Conservation (phyloP, 1,140 invertebrate genomes). For the Littorina saxatilis region DNA sequence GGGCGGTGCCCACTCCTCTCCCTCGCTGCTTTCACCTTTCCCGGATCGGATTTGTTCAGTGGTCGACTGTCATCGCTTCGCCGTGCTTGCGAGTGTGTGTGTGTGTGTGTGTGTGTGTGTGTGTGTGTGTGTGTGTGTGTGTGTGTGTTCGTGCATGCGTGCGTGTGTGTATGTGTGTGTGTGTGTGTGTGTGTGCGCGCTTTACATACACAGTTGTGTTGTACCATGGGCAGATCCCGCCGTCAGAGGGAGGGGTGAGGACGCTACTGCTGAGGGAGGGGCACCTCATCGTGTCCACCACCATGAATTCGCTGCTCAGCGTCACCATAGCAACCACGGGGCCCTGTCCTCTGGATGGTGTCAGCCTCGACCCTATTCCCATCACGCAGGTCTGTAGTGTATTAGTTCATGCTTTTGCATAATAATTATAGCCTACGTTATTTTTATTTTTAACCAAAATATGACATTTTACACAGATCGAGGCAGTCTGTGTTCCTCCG, state of each 20-base stretch:
- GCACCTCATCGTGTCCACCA: constrained; percentile 64
- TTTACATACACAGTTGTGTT: not conserved
- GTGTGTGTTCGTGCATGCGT: constrained; percentile 14
- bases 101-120: no score
- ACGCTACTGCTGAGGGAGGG: constrained; percentile 55
- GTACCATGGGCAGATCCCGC: constrained; percentile 55
- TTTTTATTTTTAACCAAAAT: no score
- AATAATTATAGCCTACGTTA: no score
- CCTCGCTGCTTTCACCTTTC: no score
- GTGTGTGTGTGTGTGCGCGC: constrained; percentile 13
- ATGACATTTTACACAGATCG: no score
- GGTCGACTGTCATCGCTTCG: no score
- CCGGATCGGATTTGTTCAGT: no score
- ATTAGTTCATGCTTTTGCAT: not conserved
- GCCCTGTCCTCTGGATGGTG: constrained; percentile 48
- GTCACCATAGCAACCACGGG: constrained; percentile 33
- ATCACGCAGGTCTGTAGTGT: constrained; percentile 63
- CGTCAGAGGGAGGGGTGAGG: constrained; percentile 64
- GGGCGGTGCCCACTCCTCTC: no score
- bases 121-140: not conserved
- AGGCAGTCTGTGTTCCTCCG: no score
- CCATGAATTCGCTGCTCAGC: constrained; percentile 67
- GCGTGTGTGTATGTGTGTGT: constrained; percentile 21
- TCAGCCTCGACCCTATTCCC: constrained; percentile 55
- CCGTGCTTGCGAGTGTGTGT: no score